These are phyloP conservation scores for Dermatophagoides farinae DNA, from an alignment of 1,140 invertebrate species.

Conservation along the genomic window DNA sequence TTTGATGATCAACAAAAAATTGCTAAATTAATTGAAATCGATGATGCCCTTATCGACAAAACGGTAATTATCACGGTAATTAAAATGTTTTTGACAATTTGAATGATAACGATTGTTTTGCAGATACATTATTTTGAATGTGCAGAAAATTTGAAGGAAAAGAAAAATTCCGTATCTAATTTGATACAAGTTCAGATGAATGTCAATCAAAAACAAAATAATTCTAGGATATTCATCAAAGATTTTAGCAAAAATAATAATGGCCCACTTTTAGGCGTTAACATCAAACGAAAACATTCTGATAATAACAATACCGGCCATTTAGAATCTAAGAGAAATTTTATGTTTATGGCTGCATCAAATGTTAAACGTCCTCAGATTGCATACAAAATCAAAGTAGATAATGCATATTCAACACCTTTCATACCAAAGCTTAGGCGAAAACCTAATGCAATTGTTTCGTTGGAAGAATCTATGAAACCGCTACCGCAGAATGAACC, in stretches of 20 bases:
- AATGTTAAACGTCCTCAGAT: constrained; percentile 47
- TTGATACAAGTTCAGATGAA: constrained; percentile 39
- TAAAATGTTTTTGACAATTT: constrained; percentile 4
- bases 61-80: constrained; percentile 35
- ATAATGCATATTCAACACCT: constrained; percentile 45
- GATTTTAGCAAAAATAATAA: constrained; percentile 9
- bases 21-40: constrained; percentile 48
- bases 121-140: constrained; percentile 2
- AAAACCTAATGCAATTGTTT: constrained; percentile 70
- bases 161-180: constrained; percentile 21
- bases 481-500: constrained; percentile 30
- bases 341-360: neutral
- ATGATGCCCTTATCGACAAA: constrained; percentile 57
- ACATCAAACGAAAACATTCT: constrained; percentile 22
- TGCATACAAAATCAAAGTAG: constrained; percentile 60
- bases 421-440: constrained; percentile 61
- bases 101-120: neutral
- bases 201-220: constrained; percentile 33
- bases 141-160: constrained; percentile 24
- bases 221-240: constrained; percentile 18
- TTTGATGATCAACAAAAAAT: constrained; percentile 43
- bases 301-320: neutral
- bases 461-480: constrained; percentile 46
- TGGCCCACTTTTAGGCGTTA: no score
- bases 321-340: neutral